These are phyloP conservation scores for Pleuronectes platessa DNA, from an alignment of 2,113 vertebrate genomes.

Conservation along the genomic window DNA sequence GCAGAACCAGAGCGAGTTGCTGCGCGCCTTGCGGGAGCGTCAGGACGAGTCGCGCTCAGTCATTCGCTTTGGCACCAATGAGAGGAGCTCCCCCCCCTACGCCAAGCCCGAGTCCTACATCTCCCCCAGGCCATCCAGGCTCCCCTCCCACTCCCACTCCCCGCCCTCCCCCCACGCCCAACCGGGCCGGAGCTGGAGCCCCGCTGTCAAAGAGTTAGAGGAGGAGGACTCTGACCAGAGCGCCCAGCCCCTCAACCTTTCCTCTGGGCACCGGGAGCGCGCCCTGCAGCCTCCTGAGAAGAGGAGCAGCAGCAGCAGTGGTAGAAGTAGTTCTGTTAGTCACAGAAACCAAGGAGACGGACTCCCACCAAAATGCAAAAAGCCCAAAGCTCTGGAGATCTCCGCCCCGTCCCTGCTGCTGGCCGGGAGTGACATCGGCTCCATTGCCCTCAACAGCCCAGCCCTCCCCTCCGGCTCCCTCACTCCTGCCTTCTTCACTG, in stretches of 20 bases:
- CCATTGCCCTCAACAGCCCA: constrained; percentile 95
- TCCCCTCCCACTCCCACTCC: constrained; percentile 75
- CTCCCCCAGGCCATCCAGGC: constrained; percentile 83
- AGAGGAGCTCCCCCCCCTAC: constrained; percentile 84
- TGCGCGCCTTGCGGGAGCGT: constrained; percentile 87
- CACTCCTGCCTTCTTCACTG: constrained; percentile 95
- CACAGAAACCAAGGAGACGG: constrained; percentile 72
- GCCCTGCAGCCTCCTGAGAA: constrained; percentile 77
- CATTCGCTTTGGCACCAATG: constrained; percentile 93
- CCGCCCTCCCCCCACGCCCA: constrained; percentile 82
- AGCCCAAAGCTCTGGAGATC: constrained; percentile 96
- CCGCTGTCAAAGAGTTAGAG: constrained; percentile 80
- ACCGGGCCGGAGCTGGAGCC: constrained; percentile 83
- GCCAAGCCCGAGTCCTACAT: constrained; percentile 76
- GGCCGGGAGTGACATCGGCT: constrained; percentile 90
- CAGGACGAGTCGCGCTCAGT: constrained; percentile 91
- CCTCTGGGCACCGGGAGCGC: constrained; percentile 90
- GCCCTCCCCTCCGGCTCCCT: constrained; percentile 94
- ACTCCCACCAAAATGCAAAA: constrained; percentile 93
- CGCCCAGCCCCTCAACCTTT: constrained; percentile 94
- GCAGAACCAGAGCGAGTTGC: constrained; percentile 87
- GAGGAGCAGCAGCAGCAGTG: constrained; percentile 61
- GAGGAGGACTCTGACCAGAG: constrained; percentile 82
- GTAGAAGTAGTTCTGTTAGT: constrained; percentile 48
- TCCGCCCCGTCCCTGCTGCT: constrained; percentile 89